Evolutionary conservation across 2,113 vertebrate species (phyloP).

Genomic region (Herpailurus yagouaroundi): DNA sequence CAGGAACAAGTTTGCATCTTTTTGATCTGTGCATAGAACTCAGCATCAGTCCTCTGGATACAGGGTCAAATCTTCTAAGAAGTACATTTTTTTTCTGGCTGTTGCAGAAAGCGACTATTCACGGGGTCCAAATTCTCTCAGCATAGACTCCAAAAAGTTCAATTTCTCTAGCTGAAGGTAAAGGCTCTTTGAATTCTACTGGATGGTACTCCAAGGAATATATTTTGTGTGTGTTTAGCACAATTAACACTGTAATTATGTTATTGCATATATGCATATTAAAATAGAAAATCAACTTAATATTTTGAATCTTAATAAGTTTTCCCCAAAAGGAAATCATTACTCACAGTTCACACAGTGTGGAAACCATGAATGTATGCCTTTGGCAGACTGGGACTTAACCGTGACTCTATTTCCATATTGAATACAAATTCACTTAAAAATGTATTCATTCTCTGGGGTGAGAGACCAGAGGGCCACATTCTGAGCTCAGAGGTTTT

Average conservation of each 20-base stretch:
- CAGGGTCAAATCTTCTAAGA: not conserved
- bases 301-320: slow-evolving; percentile 42
- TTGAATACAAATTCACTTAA: not conserved
- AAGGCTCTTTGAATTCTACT: not conserved
- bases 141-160: not conserved
- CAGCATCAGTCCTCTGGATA: not conserved
- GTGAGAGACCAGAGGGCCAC: not conserved
- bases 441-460: not conserved
- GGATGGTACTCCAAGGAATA: not conserved
- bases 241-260: slow-evolving; percentile 36
- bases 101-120: not conserved
- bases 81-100: not conserved
- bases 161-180: not conserved
- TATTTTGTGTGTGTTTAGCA: slow-evolving; percentile 4
- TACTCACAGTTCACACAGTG: not conserved
- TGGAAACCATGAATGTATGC: not conserved
- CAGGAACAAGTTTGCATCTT: not conserved
- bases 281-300: slow-evolving; percentile 30
- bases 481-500: not conserved
- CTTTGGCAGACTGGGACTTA: not conserved
- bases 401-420: slow-evolving; percentile 12
- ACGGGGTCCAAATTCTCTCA: not conserved
- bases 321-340: slow-evolving; percentile 38
- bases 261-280: not conserved
- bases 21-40: not conserved